Conservation (phyloP, 2,888 invertebrate genomes). For the Dolichopus griseipennis region DNA sequence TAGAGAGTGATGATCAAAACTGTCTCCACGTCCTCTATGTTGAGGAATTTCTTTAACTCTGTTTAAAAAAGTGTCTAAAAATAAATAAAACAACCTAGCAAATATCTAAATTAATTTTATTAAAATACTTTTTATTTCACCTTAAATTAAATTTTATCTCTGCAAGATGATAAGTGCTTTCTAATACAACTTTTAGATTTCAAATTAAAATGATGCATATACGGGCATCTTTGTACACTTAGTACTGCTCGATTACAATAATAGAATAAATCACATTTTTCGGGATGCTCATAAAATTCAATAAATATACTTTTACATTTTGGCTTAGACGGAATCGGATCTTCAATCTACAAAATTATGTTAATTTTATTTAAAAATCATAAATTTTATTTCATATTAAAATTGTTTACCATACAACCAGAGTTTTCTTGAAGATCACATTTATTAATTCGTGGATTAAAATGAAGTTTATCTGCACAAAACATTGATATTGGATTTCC, state of each 20-base stretch:
- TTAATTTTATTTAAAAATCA: background rate
- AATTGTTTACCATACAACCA: constrained; percentile 31
- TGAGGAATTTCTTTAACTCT: too few species aligned
- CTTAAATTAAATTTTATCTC: constrained; percentile 11
- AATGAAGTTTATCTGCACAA: constrained; percentile 33
- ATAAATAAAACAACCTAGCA: too few species aligned
- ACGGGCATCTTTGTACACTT: constrained; percentile 38
- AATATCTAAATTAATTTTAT: too few species aligned
- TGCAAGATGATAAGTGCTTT: constrained; percentile 28
- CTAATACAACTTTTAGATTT: constrained; percentile 30
- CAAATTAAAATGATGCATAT: constrained; percentile 35
- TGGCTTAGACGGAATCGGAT: constrained; percentile 23
- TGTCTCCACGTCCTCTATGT: too few species aligned
- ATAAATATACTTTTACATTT: constrained; percentile 29
- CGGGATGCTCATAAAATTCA: constrained; percentile 34
- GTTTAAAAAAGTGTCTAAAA: too few species aligned
- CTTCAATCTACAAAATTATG: constrained; percentile 23
- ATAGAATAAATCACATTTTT: constrained; percentile 38
- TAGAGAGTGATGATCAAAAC: too few species aligned
- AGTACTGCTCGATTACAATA: constrained; percentile 33
- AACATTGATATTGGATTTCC: constrained; percentile 30
- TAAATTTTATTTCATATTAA: background rate
- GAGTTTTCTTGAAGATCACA: constrained; percentile 34
- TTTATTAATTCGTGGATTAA: constrained; percentile 29
- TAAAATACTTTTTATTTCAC: too few species aligned